Evolutionary conservation across 2,888 invertebrate species (phyloP), one percentile per base, ranked within the genome.

Genomic region (Allolobophora icterica): DNA sequence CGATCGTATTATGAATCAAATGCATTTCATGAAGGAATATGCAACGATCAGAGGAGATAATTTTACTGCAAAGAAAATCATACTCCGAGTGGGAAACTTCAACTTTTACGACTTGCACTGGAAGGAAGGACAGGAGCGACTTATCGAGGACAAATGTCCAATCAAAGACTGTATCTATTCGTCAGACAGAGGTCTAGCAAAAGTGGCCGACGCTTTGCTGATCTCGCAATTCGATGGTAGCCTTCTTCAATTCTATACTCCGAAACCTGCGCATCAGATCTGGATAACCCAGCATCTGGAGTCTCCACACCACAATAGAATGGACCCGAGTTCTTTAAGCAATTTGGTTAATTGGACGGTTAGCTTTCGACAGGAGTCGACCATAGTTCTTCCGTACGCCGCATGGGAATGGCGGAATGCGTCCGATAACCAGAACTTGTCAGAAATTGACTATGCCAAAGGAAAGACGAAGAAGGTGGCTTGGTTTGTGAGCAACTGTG

Each of bases 401-500:
- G 97, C 97, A 90, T 98, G 98, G 95, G 98, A 97, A 58, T 52
- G 52, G 30, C 90, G 89, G 90, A 84, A 91, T 33, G 84, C 92
- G 21, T 35, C 42, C 21, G 58, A 91, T 17, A 71, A 90, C 19
- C 91, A 90, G 15, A 34, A 89, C 19, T 40, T 87, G 21, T 91
- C 91, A 21, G 19, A 24, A 11, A 89, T 89, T 71, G 91, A 93
- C 91, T 93, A 92, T 58, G 92, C 92, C 52, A 97, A 98, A 0
- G 98, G 98, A 94, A 99, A 99, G 95, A 98, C 98, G 84, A 98
- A 97, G 96, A 97, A 97, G 97, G 95, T 99, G 17, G 99, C 99
- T 91, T 99, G 99, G 99, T 99, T 99, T 96, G 99, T 99, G 91
- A 99, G 98, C 71, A 99, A 99, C 96, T 99, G 99, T 95, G 98